Conservation (phyloP, 2,888 invertebrate genomes). For the Dinocampus coccinellae region DNA sequence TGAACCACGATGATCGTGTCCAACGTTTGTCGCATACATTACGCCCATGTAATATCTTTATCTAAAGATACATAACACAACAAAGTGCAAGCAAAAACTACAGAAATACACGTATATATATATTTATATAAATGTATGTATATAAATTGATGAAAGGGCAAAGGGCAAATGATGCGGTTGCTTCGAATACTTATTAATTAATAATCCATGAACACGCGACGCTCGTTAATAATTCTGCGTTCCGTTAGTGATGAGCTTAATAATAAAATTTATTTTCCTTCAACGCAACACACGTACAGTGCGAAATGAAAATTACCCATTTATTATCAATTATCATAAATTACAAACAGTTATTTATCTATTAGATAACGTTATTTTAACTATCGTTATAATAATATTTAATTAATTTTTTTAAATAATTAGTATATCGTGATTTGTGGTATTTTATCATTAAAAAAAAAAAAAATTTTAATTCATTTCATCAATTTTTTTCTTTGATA, state of each 20-base stretch:
- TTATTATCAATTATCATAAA: not conserved
- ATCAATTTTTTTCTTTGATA: too few species aligned
- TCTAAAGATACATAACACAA: slow-evolving; percentile 44
- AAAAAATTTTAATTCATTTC: too few species aligned
- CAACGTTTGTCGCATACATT: slow-evolving; percentile 49
- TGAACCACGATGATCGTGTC: slow-evolving; percentile 56
- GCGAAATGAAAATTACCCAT: not conserved
- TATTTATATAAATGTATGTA: not conserved
- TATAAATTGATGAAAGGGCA: not conserved
- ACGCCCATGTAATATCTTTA: slow-evolving; percentile 57
- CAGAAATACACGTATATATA: not conserved
- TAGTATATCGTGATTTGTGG: too few species aligned
- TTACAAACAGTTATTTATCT: not conserved
- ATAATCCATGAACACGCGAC: slow-evolving; percentile 47
- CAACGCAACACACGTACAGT: slow-evolving; percentile 30
- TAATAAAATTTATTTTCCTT: slow-evolving; percentile 27
- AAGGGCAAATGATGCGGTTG: not conserved
- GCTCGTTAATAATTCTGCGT: slow-evolving; percentile 38
- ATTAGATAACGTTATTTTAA: not conserved
- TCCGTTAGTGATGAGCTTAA: not conserved
- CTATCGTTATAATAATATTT: not conserved
- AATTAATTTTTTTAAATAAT: not conserved
- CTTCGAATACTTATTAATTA: slow-evolving; percentile 47
- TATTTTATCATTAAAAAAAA: too few species aligned
- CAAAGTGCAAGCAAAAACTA: slow-evolving; percentile 24